These are phyloP conservation scores for Salvelinus namaycush DNA, from an alignment of 2,113 vertebrate species.

Conservation along the genomic window DNA sequence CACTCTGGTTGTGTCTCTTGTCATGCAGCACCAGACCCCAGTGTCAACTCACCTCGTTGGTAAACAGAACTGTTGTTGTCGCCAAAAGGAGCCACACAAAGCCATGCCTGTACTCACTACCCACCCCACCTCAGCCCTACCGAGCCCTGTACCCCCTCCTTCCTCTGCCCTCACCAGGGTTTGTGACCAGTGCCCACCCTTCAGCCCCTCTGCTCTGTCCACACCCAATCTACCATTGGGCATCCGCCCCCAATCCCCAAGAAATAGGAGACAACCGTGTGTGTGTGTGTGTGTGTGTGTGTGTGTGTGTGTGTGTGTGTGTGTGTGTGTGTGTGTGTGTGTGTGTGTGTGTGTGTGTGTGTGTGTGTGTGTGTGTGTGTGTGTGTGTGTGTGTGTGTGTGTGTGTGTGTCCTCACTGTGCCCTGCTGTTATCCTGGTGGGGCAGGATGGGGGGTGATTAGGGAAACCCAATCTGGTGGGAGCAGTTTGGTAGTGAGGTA, in stretches of 20 bases:
- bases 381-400: no score
- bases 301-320: no score
- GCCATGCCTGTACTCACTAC: no score
- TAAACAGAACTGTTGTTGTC: no score
- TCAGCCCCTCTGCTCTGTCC: not conserved
- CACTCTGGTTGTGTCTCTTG: no score
- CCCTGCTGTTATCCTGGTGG: not conserved
- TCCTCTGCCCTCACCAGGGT: not conserved
- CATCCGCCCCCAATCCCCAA: not conserved
- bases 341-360: not conserved
- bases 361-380: not conserved
- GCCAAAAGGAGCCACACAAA: no score
- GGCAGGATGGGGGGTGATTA: not conserved
- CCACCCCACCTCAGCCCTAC: no score
- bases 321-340: not conserved
- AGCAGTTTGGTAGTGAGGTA: not conserved
- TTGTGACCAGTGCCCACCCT: not conserved
- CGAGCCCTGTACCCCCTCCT: not conserved
- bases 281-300: not conserved
- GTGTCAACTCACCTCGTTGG: no score
- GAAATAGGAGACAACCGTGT: not conserved
- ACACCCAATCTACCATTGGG: no score
- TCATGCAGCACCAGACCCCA: no score
- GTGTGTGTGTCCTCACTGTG: not conserved
- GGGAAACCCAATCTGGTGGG: conserved; percentile 26